Conservation (phyloP, 2,888 invertebrate species). For the Drosophila bunnanda region DNA sequence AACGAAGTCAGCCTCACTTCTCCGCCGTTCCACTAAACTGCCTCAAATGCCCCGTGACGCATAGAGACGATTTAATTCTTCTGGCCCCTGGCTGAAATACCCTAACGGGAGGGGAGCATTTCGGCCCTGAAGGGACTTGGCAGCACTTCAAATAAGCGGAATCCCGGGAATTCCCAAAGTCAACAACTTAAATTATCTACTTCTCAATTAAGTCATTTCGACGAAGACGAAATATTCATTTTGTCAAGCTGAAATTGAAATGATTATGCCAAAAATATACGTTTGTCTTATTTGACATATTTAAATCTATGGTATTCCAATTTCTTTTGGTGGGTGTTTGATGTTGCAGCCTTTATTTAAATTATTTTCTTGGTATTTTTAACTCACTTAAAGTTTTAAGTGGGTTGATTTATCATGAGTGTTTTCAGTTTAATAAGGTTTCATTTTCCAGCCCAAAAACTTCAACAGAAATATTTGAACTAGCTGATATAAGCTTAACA, state of each 20-base stretch:
- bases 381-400: neutral
- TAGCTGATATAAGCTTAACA: neutral
- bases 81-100: constrained; percentile 14
- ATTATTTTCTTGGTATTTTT: neutral
- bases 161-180: constrained; percentile 4
- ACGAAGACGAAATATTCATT: neutral
- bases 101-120: constrained; percentile 13
- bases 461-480: neutral
- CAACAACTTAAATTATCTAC: constrained; percentile 2
- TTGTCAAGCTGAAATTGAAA: neutral
- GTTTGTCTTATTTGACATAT: neutral
- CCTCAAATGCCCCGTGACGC: constrained; percentile 73
- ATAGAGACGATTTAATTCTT: constrained; percentile 63
- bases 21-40: constrained; percentile 52
- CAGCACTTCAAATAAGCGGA: constrained; percentile 13
- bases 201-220: constrained; percentile 1
- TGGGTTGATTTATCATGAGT: too few relatives aligned
- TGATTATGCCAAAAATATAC: neutral
- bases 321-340: neutral
- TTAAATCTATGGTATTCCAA: neutral
- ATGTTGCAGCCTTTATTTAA: neutral
- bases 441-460: too few relatives aligned
- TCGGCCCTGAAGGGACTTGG: neutral
- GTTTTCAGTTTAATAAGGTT: too few relatives aligned
- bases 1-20: constrained; percentile 38